Conservation (phyloP, 2,797 vertebrate genomes). For the Vireo griseus region DNA sequence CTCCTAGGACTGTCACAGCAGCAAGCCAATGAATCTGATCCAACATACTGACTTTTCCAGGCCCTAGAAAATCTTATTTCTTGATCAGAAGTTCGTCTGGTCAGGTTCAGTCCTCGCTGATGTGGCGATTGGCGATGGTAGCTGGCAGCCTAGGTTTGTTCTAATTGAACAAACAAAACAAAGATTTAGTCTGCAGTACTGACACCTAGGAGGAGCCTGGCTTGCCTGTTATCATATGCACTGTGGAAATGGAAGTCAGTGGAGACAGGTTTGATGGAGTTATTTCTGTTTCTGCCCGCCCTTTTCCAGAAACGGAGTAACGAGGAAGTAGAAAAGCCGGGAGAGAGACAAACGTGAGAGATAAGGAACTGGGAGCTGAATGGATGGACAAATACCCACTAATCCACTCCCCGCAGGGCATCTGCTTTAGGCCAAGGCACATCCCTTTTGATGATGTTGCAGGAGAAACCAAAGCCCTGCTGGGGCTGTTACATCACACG, state of each 20-base stretch:
- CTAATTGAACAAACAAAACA: not conserved
- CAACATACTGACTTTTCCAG: constrained; percentile 61
- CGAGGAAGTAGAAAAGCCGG: not conserved
- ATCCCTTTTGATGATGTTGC: not conserved
- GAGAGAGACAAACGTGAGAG: not conserved
- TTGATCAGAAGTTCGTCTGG: not conserved
- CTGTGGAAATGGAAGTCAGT: not conserved
- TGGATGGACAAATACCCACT: not conserved
- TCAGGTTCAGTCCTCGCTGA: not conserved
- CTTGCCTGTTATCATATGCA: accelerated
- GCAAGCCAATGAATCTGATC: constrained; percentile 73
- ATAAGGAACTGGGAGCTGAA: not conserved
- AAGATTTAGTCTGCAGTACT: not conserved
- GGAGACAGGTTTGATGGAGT: not conserved
- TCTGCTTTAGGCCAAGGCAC: not conserved
- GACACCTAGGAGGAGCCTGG: not conserved
- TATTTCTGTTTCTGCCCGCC: not conserved
- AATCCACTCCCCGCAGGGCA: not conserved
- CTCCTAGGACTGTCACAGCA: constrained; percentile 75
- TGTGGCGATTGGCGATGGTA: accelerated
- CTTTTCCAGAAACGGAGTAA: not conserved
- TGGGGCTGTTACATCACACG: not conserved
- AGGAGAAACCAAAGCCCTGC: not conserved
- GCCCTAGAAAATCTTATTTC: not conserved
- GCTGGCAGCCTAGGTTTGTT: not conserved